A percentile compares a stretch with the other conserved stretches of the same genome.
Conservation (phyloP, 1,140 invertebrate species). For the Drosophila takahashii region DNA sequence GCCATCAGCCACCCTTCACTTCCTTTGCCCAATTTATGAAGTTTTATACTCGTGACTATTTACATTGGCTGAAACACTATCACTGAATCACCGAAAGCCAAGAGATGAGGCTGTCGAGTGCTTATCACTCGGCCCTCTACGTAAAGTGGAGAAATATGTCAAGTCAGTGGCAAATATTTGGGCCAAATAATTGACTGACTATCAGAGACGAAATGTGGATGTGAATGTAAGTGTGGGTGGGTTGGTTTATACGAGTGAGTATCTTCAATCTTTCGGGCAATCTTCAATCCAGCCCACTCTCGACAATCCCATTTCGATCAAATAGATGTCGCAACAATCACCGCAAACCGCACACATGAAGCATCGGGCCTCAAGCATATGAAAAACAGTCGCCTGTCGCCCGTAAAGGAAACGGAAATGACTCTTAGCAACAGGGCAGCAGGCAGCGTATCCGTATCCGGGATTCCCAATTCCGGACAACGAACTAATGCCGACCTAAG, state of each 20-base stretch:
- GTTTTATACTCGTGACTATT: slow-evolving; percentile 53
- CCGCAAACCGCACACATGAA: slow-evolving; percentile 72
- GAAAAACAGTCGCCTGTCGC: slow-evolving; percentile 67
- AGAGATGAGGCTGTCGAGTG: slow-evolving; percentile 21
- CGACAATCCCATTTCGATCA: slow-evolving; percentile 54
- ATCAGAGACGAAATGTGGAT: slow-evolving; percentile 3
- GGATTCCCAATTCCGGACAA: slow-evolving; percentile 32
- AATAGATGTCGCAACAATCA: slow-evolving; percentile 65
- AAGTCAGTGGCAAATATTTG: slow-evolving; percentile 54
- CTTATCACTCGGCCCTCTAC: slow-evolving; percentile 37
- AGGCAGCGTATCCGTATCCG: slow-evolving; percentile 38
- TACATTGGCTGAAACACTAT: slow-evolving; percentile 45
- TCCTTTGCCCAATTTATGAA: slow-evolving; percentile 36
- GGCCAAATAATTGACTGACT: slow-evolving; percentile 52
- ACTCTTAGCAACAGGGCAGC: slow-evolving; percentile 68
- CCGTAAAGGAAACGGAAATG: slow-evolving; percentile 72
- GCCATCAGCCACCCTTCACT: not conserved
- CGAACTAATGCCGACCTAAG: slow-evolving; percentile 80
- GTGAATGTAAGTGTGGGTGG: not conserved
- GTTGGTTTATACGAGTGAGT: not conserved
- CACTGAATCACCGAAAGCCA: slow-evolving; percentile 34
- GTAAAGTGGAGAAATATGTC: slow-evolving; percentile 47
- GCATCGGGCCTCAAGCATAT: slow-evolving; percentile 32
- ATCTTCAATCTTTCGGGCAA: slow-evolving; percentile 44
- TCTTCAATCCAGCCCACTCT: slow-evolving; percentile 33